phyloP scores from a whole-genome alignment of 2,888 invertebrate genomes.

The Adelphocoris suturalis region DNA sequence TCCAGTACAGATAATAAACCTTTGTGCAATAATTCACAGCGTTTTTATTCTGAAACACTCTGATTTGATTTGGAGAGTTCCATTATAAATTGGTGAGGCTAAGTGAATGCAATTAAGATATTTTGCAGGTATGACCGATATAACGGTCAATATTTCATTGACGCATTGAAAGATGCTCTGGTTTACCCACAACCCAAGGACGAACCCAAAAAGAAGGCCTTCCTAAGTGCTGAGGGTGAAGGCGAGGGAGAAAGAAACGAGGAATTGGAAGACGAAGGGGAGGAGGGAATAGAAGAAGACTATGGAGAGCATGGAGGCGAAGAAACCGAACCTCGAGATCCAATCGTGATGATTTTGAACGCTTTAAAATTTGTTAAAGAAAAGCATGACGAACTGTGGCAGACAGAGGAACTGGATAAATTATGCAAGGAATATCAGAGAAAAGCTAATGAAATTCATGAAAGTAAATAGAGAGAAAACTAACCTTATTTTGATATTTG shows the following conservation, averaged over 20 bases:
- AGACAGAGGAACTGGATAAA: constrained; percentile 46
- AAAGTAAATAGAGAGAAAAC: constrained; percentile 7
- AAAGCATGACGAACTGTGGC: constrained; percentile 59
- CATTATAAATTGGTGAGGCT: no score
- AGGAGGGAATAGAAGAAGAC: constrained; percentile 45
- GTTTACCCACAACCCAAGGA: constrained; percentile 4
- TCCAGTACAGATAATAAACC: no score
- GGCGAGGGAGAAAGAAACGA: constrained; percentile 18
- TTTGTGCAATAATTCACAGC: no score
- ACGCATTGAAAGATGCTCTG: constrained; percentile 56
- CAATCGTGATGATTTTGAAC: constrained; percentile 22
- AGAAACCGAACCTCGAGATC: neutral
- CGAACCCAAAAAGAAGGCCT: neutral
- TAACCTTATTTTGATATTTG: no score
- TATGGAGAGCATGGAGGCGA: constrained; percentile 19
- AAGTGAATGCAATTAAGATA: no score
- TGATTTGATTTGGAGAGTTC: no score
- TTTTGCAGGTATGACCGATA: constrained; percentile 65
- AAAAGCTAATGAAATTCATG: constrained; percentile 24
- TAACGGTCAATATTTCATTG: constrained; percentile 67
- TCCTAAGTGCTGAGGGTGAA: constrained; percentile 12
- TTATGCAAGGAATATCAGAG: constrained; percentile 45
- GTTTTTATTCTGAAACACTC: no score
- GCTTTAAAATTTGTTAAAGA: constrained; percentile 43
- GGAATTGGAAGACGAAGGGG: neutral